These are phyloP conservation scores for Alosa alosa DNA, from an alignment of 2,113 vertebrate species.

Conservation along the genomic window DNA sequence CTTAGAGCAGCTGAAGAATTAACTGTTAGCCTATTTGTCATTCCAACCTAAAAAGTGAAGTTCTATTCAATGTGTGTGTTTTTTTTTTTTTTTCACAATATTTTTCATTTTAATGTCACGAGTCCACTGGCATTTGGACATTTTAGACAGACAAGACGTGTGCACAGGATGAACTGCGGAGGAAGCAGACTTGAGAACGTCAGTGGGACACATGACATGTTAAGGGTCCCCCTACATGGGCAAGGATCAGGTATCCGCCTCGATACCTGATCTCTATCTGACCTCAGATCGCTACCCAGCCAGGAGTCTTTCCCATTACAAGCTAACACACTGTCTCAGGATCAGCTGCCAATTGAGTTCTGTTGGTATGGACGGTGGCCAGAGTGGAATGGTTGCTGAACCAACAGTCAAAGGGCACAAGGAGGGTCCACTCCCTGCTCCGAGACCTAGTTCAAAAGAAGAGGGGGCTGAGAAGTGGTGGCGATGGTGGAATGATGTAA, in stretches of 20 bases:
- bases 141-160: neutral
- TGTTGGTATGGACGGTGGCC: neutral
- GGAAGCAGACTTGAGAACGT: neutral
- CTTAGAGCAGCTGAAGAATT: neutral
- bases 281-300: neutral
- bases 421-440: neutral
- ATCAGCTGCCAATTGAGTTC: neutral
- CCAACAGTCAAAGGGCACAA: neutral
- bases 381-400: neutral
- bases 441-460: neutral
- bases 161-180: neutral
- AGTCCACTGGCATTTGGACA: neutral
- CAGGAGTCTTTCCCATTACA: neutral
- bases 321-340: neutral
- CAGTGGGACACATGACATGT: neutral
- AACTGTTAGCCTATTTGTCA: neutral
- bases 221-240: neutral
- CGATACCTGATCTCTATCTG: too few relatives aligned
- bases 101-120: neutral
- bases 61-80: neutral
- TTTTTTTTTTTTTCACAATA: neutral
- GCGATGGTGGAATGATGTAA: neutral
- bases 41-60: neutral
- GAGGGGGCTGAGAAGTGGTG: neutral
- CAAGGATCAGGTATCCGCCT: neutral